A percentile compares a stretch with the other conserved stretches of the same genome.
Conservation (phyloP, 2,888 invertebrate species). For the Drosophila fungiperda region DNA sequence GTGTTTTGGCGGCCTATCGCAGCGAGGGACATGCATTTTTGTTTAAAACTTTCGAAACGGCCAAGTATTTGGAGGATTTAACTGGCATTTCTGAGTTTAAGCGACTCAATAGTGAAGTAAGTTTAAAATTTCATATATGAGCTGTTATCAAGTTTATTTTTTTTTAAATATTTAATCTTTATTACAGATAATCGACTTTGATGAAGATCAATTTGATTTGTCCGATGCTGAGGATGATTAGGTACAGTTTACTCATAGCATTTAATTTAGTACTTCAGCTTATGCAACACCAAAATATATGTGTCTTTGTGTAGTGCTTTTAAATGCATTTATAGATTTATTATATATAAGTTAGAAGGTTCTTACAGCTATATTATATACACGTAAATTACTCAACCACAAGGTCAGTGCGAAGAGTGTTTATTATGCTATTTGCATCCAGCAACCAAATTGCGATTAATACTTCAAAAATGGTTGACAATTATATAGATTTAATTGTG, state of each 20-base stretch:
- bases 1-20: slow-evolving; percentile 86
- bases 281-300: slow-evolving; percentile 25
- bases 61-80: slow-evolving; percentile 93
- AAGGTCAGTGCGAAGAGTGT: too few species aligned
- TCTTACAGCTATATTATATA: neutral
- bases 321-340: neutral
- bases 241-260: slow-evolving; percentile 1
- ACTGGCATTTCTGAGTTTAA: slow-evolving; percentile 91
- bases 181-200: slow-evolving; percentile 83
- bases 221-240: slow-evolving; percentile 73
- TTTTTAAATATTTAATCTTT: neutral
- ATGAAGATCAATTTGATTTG: slow-evolving; percentile 82
- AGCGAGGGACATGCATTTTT: slow-evolving; percentile 90
- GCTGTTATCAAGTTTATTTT: neutral
- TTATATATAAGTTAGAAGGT: neutral
- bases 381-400: neutral
- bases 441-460: neutral
- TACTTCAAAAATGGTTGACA: neutral
- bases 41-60: slow-evolving; percentile 91
- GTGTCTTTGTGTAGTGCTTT: neutral
- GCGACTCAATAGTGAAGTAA: slow-evolving; percentile 87
- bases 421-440: neutral
- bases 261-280: slow-evolving; percentile 19
- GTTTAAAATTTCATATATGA: neutral
- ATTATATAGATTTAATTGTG: neutral